Percentiles rank a stretch among this genome's conserved stretches.
These are phyloP conservation scores for Slavum lentiscoides DNA, from an alignment of 2,888 invertebrate species.

Conservation along the genomic window DNA sequence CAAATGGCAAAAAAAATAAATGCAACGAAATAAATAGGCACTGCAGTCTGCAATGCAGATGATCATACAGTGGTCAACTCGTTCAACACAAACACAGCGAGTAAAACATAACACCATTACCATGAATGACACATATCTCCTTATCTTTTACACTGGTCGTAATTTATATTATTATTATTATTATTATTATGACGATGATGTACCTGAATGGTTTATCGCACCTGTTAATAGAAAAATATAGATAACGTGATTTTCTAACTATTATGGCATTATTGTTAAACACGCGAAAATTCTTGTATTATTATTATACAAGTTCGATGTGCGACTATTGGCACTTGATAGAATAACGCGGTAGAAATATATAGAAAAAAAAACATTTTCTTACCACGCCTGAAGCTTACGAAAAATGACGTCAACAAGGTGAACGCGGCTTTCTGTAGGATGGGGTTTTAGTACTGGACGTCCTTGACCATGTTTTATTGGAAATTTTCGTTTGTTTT, in stretches of 20 bases:
- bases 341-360: conserved; percentile 3
- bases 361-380: conserved; percentile 21
- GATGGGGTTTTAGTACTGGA: conserved; percentile 47
- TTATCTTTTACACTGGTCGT: conserved; percentile 45
- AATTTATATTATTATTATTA: conserved; percentile 46
- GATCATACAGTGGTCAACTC: not conserved
- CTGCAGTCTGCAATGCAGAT: conserved; percentile 9
- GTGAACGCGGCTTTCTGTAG: conserved; percentile 46
- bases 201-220: conserved; percentile 38
- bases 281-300: conserved; percentile 4
- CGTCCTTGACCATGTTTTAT: conserved; percentile 53
- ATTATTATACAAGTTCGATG: not conserved
- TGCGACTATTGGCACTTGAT: not conserved
- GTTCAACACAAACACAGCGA: conserved; percentile 32
- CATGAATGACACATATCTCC: conserved; percentile 41
- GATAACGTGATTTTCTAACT: conserved; percentile 34
- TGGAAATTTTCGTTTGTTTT: conserved; percentile 39
- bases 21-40: not conserved
- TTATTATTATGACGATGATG: conserved; percentile 34
- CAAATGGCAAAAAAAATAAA: not conserved
- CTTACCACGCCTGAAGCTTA: conserved; percentile 50
- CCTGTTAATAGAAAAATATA: conserved; percentile 32
- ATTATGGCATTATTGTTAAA: conserved; percentile 15
- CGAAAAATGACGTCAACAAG: conserved; percentile 52
- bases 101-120: conserved; percentile 9